Percentiles rank a stretch among this genome's conserved stretches.
Conservation (phyloP, 37 sponge, comb jelly and placozoan genomes). For the Oopsacas minuta region DNA sequence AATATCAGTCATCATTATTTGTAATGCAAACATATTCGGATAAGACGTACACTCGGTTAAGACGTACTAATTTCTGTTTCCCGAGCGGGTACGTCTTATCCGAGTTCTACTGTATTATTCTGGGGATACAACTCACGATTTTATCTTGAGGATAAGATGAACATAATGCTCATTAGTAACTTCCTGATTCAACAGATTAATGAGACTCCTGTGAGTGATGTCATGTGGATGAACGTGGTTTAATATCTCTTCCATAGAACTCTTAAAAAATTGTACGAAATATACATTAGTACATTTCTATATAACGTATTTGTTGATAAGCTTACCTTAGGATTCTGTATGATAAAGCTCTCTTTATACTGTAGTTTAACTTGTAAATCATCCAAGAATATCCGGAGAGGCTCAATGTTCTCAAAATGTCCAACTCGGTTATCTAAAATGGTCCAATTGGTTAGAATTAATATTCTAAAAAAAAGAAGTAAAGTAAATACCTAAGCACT, state of each 20-base stretch:
- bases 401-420: neutral
- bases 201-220: neutral
- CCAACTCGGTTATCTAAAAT: neutral
- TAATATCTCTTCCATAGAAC: neutral
- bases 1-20: too few species aligned
- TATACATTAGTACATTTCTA: too few species aligned
- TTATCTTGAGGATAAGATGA: neutral
- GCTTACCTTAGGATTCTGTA: neutral
- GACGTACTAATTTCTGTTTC: too few species aligned
- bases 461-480: neutral
- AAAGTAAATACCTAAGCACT: neutral
- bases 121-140: neutral
- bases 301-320: too few species aligned
- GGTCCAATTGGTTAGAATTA: too few species aligned
- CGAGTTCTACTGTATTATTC: neutral
- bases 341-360: neutral
- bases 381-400: neutral
- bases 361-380: conserved; percentile 3
- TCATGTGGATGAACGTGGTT: neutral
- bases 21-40: too few species aligned
- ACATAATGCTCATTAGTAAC: conserved; percentile 7
- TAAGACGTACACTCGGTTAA: too few species aligned
- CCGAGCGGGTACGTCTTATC: neutral
- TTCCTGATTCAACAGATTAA: neutral
- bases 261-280: neutral